Conservation (phyloP, 2,888 invertebrate species). For the Trachelus iudaicus region DNA sequence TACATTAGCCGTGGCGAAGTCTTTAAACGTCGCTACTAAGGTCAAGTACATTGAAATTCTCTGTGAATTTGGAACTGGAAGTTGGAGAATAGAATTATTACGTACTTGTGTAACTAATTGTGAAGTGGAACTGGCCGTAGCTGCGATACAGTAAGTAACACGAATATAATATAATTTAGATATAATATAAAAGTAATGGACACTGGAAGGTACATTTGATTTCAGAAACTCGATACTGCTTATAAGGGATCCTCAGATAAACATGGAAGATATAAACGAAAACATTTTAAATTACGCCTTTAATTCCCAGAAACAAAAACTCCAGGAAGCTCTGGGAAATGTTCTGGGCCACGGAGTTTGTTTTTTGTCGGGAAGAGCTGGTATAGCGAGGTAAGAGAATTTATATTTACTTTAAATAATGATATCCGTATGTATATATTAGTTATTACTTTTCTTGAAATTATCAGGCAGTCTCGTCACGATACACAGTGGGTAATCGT, state of each 20-base stretch:
- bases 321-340: slow-evolving; percentile 46
- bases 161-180: slow-evolving; percentile 15
- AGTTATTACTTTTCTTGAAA: slow-evolving; percentile 9
- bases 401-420: slow-evolving; percentile 4
- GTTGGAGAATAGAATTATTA: slow-evolving; percentile 44
- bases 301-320: slow-evolving; percentile 32
- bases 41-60: slow-evolving; percentile 48
- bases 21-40: slow-evolving; percentile 44
- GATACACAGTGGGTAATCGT: slow-evolving; percentile 34
- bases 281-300: slow-evolving; percentile 50
- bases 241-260: slow-evolving; percentile 33
- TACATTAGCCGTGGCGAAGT: slow-evolving; percentile 39
- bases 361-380: slow-evolving; percentile 45
- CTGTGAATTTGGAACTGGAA: slow-evolving; percentile 44
- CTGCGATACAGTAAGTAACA: slow-evolving; percentile 48
- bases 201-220: slow-evolving; percentile 13
- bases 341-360: slow-evolving; percentile 53
- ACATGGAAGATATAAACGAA: slow-evolving; percentile 43
- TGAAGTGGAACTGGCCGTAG: slow-evolving; percentile 44
- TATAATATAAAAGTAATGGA: slow-evolving; percentile 39
- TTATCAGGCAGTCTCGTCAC: slow-evolving; percentile 29
- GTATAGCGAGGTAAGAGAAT: slow-evolving; percentile 14
- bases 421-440: background rate
- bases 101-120: slow-evolving; percentile 38
- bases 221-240: slow-evolving; percentile 38